Conservation (phyloP, 2,888 invertebrate species). For the Meteorus colon region DNA sequence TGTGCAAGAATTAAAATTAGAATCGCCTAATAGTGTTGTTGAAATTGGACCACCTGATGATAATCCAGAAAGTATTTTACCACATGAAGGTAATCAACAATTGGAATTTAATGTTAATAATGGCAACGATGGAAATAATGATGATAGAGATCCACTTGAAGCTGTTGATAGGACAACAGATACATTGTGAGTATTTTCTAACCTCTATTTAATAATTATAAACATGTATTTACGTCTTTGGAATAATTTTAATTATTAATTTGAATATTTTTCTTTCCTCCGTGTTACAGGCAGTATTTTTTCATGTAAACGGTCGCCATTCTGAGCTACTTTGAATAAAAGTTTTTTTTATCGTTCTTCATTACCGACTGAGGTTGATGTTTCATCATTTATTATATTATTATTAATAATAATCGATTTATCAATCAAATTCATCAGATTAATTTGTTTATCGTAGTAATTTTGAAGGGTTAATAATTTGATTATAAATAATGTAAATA, state of each 20-base stretch:
- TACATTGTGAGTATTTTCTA: conserved; percentile 70
- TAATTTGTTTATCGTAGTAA: too few species aligned
- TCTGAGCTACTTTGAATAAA: too few species aligned
- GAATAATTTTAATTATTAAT: too few species aligned
- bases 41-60: conserved; percentile 65
- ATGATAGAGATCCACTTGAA: conserved; percentile 73
- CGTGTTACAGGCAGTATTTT: conserved; percentile 61
- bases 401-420: too few species aligned
- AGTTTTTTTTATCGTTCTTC: too few species aligned
- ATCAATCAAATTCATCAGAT: too few species aligned
- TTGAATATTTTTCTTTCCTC: conserved; percentile 14
- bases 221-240: too few species aligned
- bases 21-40: conserved; percentile 65
- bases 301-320: conserved; percentile 58
- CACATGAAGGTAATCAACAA: conserved; percentile 64
- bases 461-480: too few species aligned
- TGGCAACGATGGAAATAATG: conserved; percentile 55
- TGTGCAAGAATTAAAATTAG: conserved; percentile 67
- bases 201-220: conserved; percentile 12
- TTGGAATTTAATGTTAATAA: conserved; percentile 61
- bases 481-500: too few species aligned
- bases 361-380: too few species aligned
- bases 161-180: conserved; percentile 71
- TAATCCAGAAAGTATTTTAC: conserved; percentile 68
- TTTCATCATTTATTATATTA: too few species aligned